These are phyloP conservation scores for Strigamia transsilvanica DNA, from an alignment of 2,888 invertebrate genomes.

Conservation along the genomic window DNA sequence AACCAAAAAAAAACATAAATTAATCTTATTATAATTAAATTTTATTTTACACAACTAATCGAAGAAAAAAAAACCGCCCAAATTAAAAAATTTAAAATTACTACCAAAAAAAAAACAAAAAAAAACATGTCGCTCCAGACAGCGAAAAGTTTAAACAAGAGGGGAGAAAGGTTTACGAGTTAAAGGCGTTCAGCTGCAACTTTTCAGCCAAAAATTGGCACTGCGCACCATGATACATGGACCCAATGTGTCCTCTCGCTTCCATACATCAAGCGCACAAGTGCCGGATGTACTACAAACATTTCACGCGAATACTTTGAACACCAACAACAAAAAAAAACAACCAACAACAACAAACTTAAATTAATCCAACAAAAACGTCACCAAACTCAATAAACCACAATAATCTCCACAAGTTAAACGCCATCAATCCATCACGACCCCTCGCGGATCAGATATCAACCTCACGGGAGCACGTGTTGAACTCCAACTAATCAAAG, in stretches of 20 bases:
- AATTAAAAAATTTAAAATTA: not conserved
- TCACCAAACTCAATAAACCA: not conserved
- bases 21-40: no score
- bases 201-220: not conserved
- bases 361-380: not conserved
- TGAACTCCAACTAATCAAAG: conserved; percentile 41
- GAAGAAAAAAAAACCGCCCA: not conserved
- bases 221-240: not conserved
- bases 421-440: conserved; percentile 35
- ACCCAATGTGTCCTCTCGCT: conserved; percentile 41
- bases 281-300: conserved; percentile 39
- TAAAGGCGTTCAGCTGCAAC: conserved; percentile 11
- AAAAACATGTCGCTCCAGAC: not conserved
- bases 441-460: conserved; percentile 22
- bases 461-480: conserved; percentile 11
- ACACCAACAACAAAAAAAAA: not conserved
- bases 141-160: conserved; percentile 12
- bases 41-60: not conserved
- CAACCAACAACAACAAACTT: not conserved
- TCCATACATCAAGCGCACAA: conserved; percentile 25
- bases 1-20: not conserved
- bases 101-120: not conserved
- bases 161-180: conserved; percentile 12
- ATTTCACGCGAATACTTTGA: conserved; percentile 20
- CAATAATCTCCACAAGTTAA: not conserved